Conservation (phyloP, 2,113 vertebrate species). For the Pagrus major region DNA sequence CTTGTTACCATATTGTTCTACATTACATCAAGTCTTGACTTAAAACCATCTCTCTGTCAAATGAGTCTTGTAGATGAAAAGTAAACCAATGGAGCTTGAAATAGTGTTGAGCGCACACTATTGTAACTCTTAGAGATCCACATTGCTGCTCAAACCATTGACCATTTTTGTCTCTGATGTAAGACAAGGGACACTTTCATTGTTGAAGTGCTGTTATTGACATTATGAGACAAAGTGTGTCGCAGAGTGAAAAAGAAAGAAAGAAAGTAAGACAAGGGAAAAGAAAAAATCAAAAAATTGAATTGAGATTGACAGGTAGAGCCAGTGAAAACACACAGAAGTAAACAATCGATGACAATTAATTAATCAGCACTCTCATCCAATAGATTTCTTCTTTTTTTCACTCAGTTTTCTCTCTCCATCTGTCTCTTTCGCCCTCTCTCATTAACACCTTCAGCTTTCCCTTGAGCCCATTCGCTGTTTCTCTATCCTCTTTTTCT, state of each 20-base stretch:
- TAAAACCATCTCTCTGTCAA: slow-evolving; percentile 21
- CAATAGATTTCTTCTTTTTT: slow-evolving; percentile 28
- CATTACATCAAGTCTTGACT: background rate
- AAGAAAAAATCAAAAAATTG: slow-evolving; percentile 20
- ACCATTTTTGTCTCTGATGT: slow-evolving; percentile 4
- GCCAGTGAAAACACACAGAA: slow-evolving; percentile 13
- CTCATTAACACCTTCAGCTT: slow-evolving; percentile 46
- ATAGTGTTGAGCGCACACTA: background rate
- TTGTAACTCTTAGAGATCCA: slow-evolving; percentile 9
- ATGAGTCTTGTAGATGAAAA: slow-evolving; percentile 4
- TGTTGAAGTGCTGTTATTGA: slow-evolving; percentile 33
- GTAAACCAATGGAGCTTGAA: slow-evolving; percentile 24
- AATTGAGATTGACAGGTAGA: slow-evolving; percentile 30
- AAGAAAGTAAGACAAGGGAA: background rate
- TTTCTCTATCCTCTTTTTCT: slow-evolving; percentile 23
- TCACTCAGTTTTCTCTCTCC: slow-evolving; percentile 5
- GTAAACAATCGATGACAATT: slow-evolving; percentile 45
- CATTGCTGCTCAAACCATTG: background rate
- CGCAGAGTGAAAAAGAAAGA: background rate
- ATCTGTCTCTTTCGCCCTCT: slow-evolving; percentile 22
- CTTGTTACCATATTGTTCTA: background rate
- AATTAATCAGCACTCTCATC: slow-evolving; percentile 38
- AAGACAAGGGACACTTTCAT: background rate
- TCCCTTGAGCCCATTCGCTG: slow-evolving; percentile 35
- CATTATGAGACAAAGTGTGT: background rate